phyloP scores from a whole-genome alignment of 1,140 invertebrate genomes.

The silkworm (Bombyx mori) region ASM3026992v2 NC_085124.1:620001-620500 shows the following conservation, averaged over 20 bases:
- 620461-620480: constrained; percentile 2
- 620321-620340: constrained; percentile 13
- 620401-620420: constrained; percentile 11
- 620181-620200: constrained; percentile 8
- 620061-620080: constrained; percentile 4
- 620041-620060: constrained; percentile 2
- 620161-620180: constrained; percentile 11
- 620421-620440: constrained; percentile 12
- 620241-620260: constrained; percentile 15
- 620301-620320: constrained; percentile 10
- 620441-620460: constrained; percentile 6
- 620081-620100: constrained; percentile 4
- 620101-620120: constrained; percentile 3
- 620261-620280: constrained; percentile 12
- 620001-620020: neutral
- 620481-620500: neutral
- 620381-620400: constrained; percentile 8
- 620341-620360: constrained; percentile 10
- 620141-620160: constrained; percentile 10
- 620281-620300: constrained; percentile 13
- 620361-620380: constrained; percentile 11
- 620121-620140: constrained; percentile 2
- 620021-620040: constrained; percentile 2
- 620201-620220: constrained; percentile 11
- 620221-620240: constrained; percentile 13